Conservation (phyloP, 2,113 vertebrate genomes). For the Ceyx cyanopectus region DNA sequence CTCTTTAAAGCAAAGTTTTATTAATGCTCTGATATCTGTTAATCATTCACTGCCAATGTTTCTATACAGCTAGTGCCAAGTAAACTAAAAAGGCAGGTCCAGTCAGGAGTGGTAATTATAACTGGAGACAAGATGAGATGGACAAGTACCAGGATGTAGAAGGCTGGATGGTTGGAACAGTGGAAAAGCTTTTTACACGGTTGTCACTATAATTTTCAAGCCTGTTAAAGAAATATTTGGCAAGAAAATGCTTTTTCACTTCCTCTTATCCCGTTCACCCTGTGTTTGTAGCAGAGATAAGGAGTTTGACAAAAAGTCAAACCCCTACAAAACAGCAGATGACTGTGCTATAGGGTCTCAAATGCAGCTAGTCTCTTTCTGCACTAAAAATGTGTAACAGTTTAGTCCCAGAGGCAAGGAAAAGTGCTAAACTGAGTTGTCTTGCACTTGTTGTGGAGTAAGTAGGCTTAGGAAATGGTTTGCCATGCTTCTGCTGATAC, state of each 20-base stretch:
- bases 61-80: neutral
- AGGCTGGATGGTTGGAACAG: neutral
- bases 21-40: neutral
- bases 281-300: neutral
- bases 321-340: neutral
- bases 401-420: neutral
- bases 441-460: neutral
- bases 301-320: neutral
- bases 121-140: neutral
- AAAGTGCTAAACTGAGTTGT: neutral
- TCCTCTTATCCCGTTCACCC: neutral
- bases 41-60: neutral
- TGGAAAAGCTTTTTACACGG: neutral
- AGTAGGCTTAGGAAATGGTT: neutral
- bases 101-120: neutral
- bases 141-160: neutral
- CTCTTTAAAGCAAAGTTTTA: neutral
- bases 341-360: neutral
- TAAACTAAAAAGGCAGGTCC: neutral
- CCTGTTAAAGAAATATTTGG: neutral
- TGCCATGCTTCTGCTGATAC: neutral
- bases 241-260: neutral
- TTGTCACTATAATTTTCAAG: constrained; percentile 3
- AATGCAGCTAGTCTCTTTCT: neutral
- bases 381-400: neutral